Evolutionary conservation across 2,113 vertebrate genomes (phyloP), one percentile per base, ranked within the genome.

Genomic region (Phaethornis superciliosus): DNA sequence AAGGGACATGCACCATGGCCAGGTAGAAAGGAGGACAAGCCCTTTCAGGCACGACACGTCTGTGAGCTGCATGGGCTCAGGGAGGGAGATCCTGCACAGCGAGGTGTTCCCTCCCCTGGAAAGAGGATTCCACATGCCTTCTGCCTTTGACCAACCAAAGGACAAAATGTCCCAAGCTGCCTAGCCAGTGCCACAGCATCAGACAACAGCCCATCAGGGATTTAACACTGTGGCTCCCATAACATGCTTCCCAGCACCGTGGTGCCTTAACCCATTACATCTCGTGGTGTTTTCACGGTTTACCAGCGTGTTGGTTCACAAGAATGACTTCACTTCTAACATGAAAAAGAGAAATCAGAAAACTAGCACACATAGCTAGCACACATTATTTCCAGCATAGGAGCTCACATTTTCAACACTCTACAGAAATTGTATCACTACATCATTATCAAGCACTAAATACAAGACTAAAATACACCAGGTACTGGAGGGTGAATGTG

Each of bases 51-150:
- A 32, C 35, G 85, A 75, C 28, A 10, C 15, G 42, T 16, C n/a
- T 7, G 56, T 6, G 22, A 56, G 51, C 63, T 22, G 97, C 92
- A 94, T 47, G 96, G 79, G 86, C 89, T 95, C 96, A 96, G 93
- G 35, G 95, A 88, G 84, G 96, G 92, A 88, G 95, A 97, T 96
- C 95, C 97, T 95, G 79, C n/a, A 46, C 59, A 26, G 81, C 58
- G 9, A 58, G 74, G 78, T 18, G 85, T 22, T 89, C 88, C 52
- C 33, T 12, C 56, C 60, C 78, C 46, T 18, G 74, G 85, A 44
- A 74, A 85, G 28, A 76, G 79, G 60, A 79, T 82, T 93, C 92
- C 76, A 49, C 7, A 0, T 17, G 54, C 67, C 83, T 92, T 88
- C 51, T 24, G 81, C 92, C 86, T 88, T 62, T 67, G 68, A 91